Evolutionary conservation across 2,113 vertebrate species (phyloP), one percentile per base, ranked within the genome.

Genomic region (Colinus virginianus): DNA sequence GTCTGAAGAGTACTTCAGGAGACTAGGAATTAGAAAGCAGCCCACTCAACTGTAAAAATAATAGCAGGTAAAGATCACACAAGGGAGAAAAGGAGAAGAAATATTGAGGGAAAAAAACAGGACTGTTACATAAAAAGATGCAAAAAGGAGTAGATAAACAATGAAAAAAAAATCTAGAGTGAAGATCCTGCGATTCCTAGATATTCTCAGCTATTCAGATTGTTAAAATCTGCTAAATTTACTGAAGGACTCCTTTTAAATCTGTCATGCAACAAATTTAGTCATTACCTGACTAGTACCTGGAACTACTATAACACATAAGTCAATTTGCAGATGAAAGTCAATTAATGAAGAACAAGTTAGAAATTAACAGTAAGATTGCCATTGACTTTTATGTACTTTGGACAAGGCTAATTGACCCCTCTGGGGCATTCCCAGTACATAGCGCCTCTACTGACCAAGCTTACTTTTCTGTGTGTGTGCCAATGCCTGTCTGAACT

Each of bases 11-110:
- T 20, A 38, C 67, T 90, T 83, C 43, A 87, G 58, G 16, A 84
- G 32, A 78, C 4, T 22, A 49, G 43, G 43, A 76, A 86, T 79
- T 94, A 87, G 5, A 84, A 53, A 83, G 58, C 56, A 87, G 40
- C 28, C 36, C 53, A 68, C 45, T 79, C 78, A 76, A 25, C 77
- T 84, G 67, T 71, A 87, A 83, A 91, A 95, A 75, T 46, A 91
- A 88, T 6, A 76, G 40, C 76, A 87, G 20, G 43, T 46, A 76
- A 88, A 84, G 64, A 92, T 43, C 81, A 67, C 21, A 71, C 4
- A 75, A 71, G 34, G 62, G 32, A 80, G 23, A 76, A 75, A 36
- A 84, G 21, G 22, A 40, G 28, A 90, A 88, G 20, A 58, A 90
- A 77, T 45, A 84, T 64, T 2, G 1, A 77, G 56, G 8, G 83